Percentiles rank a stretch among this genome's conserved stretches.
Evolutionary conservation across 2,113 vertebrate species (phyloP).

Genomic region (Nycticorax nycticorax): DNA sequence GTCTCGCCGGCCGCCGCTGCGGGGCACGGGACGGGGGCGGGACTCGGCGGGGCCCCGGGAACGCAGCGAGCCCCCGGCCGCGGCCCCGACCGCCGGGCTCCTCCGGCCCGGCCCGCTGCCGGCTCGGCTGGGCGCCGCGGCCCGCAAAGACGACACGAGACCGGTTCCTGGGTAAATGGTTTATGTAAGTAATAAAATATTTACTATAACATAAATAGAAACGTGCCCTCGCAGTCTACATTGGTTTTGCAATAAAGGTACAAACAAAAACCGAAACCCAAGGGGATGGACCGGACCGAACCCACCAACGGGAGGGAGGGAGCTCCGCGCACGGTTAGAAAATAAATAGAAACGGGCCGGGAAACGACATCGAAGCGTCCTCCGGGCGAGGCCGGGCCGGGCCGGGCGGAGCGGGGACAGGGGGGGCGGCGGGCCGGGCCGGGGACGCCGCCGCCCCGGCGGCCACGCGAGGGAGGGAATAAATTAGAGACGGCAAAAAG

Average conservation of each 20-base stretch:
- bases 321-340: conserved; percentile 89
- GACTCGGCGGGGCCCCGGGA: neutral
- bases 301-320: conserved; percentile 77
- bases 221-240: conserved; percentile 97
- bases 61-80: neutral
- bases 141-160: conserved; percentile 88
- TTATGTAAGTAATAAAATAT: conserved; percentile 99
- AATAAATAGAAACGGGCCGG: conserved; percentile 95
- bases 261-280: conserved; percentile 86
- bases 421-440: neutral
- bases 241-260: conserved; percentile 90
- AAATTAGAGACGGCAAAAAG: conserved; percentile 64
- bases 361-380: neutral
- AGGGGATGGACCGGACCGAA: conserved; percentile 64
- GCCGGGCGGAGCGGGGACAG: neutral
- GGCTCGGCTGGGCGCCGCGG: neutral
- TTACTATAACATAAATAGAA: conserved; percentile 99
- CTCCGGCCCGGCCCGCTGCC: neutral
- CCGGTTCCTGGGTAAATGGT: conserved; percentile 94
- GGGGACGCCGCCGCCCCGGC: neutral
- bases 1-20: neutral
- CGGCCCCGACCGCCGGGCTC: neutral
- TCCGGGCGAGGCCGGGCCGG: neutral
- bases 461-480: conserved; percentile 45
- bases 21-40: no score